Evolutionary conservation across 2,888 invertebrate genomes (phyloP), one percentile per base, ranked within the genome.

Genomic region (Drosophila monieri): DNA sequence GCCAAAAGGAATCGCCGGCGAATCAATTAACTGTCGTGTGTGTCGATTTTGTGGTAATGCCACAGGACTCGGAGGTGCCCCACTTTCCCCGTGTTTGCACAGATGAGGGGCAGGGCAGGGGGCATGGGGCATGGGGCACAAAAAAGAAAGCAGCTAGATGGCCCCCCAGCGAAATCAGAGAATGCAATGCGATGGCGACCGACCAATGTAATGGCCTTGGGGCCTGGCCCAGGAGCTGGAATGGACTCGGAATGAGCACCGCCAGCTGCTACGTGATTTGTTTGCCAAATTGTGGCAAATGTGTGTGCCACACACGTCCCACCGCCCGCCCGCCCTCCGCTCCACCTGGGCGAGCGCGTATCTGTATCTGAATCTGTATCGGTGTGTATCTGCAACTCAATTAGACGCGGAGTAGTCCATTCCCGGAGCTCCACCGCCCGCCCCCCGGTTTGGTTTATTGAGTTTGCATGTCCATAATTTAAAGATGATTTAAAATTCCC

Each of bases 401-500:
- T 74, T 74, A 74, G 73, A 62, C 59, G 58, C 32, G 53, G 46
- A 65, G 49, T 55, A 48, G 48, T 27, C 23, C 25, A 14, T 1
- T 10, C 39, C 39, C 30, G 2, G n/a, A 18, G n/a, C 21, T 1
- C 32, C 6, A n/a, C 18, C 15, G 30, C n/a, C 30, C 18, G 10
- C 61, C 67, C 72, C 73, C 62, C n/a, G n/a, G 67, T 69, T 80
- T 84, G 77, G 74, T 80, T 81, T 81, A 81, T 81, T 80, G 81
- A 78, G 81, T 80, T 81, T 76, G 83, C 83, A 81, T 83, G 85
- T 81, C 83, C 83, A 83, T 85, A 85, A 83, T 83, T 83, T 83
- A 83, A 85, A 83, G 85, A 83, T 83, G 85, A 83, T 85, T 83
- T 83, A 74, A 83, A 83, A 83, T 83, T 78, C 83, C 83, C 80